These are phyloP conservation scores for Etheostoma nigrum DNA, from an alignment of 2,797 vertebrate species.

Conservation along the genomic window DNA sequence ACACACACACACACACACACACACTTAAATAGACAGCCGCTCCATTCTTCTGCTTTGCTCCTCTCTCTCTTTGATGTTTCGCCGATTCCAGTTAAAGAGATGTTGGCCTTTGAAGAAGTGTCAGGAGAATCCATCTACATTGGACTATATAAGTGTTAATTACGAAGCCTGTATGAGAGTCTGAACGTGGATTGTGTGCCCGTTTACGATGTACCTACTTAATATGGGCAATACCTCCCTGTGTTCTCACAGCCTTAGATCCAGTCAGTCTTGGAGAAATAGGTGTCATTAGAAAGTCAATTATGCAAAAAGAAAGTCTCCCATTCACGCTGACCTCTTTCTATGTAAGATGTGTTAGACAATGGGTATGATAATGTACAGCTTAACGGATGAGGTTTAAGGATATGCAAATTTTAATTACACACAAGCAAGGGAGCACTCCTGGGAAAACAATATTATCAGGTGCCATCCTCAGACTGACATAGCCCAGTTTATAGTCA, in stretches of 20 bases:
- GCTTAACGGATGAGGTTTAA: conserved; percentile 16
- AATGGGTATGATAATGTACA: background rate
- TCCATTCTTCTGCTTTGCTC: background rate
- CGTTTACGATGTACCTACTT: conserved; percentile 46
- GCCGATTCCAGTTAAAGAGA: conserved; percentile 48
- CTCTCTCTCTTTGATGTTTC: conserved; percentile 39
- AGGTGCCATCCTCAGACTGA: conserved; percentile 13
- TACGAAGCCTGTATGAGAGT: conserved; percentile 31
- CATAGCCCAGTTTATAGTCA: conserved; percentile 6
- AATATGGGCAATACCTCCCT: conserved; percentile 30
- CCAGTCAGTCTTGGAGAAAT: conserved; percentile 33
- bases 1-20: background rate
- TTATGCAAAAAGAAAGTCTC: conserved; percentile 6
- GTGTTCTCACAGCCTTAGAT: conserved; percentile 34
- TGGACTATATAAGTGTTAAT: conserved; percentile 53
- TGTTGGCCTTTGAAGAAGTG: conserved; percentile 64
- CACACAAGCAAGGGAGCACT: conserved; percentile 8
- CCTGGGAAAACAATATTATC: conserved; percentile 10
- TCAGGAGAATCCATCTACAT: conserved; percentile 52
- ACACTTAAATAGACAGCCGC: conserved; percentile 3
- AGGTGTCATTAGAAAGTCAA: conserved; percentile 31
- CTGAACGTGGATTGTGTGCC: conserved; percentile 23
- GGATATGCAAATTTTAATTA: conserved; percentile 26
- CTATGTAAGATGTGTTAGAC: conserved; percentile 3
- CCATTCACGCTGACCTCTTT: background rate